Evolutionary conservation across 2,113 vertebrate species (phyloP).

Genomic region (Petaurus breviceps): DNA sequence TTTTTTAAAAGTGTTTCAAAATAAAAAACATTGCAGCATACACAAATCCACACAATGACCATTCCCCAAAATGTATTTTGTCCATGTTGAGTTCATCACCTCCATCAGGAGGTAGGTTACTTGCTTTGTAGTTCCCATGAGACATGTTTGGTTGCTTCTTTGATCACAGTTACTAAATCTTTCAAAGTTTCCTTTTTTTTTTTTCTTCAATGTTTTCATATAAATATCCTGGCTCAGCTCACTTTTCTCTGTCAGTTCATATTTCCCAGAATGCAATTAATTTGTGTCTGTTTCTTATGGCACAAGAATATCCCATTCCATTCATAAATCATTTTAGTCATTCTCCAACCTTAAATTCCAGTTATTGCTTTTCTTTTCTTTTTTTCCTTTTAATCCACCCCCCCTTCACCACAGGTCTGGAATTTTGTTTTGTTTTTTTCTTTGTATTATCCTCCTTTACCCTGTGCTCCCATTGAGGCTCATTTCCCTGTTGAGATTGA

Average conservation of each 20-base stretch:
- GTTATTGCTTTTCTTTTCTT: too few relatives aligned
- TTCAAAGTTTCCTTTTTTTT: background rate
- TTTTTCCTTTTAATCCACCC: too few relatives aligned
- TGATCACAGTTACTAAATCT: background rate
- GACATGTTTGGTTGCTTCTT: background rate
- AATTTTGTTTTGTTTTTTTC: background rate
- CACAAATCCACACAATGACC: too few relatives aligned
- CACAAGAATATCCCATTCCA: background rate
- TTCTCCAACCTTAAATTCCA: too few relatives aligned
- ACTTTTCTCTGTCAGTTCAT: background rate
- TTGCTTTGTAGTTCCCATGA: background rate
- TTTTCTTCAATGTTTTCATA: background rate
- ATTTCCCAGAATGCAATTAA: background rate
- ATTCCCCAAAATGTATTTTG: background rate
- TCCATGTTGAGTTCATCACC: background rate
- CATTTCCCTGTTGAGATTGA: background rate
- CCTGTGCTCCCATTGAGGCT: background rate
- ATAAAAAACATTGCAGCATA: too few relatives aligned
- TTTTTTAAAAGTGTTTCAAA: too few relatives aligned
- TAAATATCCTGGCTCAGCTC: background rate
- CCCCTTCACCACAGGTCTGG: background rate
- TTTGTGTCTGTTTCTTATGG: background rate
- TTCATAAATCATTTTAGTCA: too few relatives aligned
- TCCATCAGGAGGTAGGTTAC: background rate
- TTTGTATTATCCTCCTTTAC: background rate